phyloP scores from a whole-genome alignment of 2,797 vertebrate genomes.

The Acestrorhynchus altus region DNA sequence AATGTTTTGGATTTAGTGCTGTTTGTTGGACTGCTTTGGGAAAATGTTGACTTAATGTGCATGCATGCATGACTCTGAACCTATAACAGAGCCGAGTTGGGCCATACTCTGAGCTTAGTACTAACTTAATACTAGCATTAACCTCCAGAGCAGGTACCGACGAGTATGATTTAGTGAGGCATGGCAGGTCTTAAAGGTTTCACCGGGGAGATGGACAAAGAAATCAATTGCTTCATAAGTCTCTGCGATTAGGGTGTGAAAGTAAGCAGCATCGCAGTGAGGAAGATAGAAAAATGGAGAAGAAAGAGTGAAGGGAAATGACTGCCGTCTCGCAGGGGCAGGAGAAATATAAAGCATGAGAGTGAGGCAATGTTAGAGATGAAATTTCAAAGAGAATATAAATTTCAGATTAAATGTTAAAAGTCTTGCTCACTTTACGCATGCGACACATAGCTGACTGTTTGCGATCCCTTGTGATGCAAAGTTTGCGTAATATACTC shows the following conservation, averaged over 20 bases:
- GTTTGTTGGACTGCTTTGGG: too few relatives aligned
- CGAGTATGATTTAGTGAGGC: neutral
- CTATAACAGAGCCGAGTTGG: too few relatives aligned
- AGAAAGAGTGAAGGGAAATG: constrained; percentile 25
- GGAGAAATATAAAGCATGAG: constrained; percentile 11
- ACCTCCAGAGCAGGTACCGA: neutral
- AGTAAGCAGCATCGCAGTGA: constrained; percentile 23
- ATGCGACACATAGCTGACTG: constrained; percentile 13
- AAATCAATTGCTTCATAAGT: constrained; percentile 55
- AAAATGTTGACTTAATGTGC: too few relatives aligned
- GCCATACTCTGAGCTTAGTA: too few relatives aligned
- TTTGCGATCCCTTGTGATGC: constrained; percentile 30
- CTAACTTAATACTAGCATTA: neutral
- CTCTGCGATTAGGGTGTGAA: constrained; percentile 42
- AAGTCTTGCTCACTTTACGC: constrained; percentile 8
- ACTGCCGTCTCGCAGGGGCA: constrained; percentile 31
- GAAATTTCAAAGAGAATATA: constrained; percentile 25
- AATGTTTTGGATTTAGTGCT: too few relatives aligned
- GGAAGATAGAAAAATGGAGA: constrained; percentile 29
- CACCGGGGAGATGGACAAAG: constrained; percentile 22
- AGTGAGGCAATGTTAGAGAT: neutral
- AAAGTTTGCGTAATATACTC: constrained; percentile 12
- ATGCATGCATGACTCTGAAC: too few relatives aligned
- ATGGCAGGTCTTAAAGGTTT: constrained; percentile 8
- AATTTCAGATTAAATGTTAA: constrained; percentile 24